Conservation (phyloP, 2,797 vertebrate genomes). For the Rhinogobio ventralis region DNA sequence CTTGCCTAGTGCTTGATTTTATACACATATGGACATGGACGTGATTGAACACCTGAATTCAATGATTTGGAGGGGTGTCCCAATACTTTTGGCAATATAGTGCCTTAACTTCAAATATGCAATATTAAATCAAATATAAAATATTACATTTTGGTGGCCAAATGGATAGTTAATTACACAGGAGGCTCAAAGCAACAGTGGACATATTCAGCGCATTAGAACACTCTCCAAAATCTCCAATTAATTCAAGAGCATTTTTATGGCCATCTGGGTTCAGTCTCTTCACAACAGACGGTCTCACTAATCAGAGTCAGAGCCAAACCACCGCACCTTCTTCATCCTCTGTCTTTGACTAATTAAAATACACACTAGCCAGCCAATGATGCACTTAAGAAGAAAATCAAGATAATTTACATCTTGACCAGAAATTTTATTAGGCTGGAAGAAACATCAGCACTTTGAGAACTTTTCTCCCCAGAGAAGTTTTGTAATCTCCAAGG, state of each 20-base stretch:
- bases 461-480: slow-evolving; percentile 2
- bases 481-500: background rate
- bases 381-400: slow-evolving; percentile 16
- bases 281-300: slow-evolving; percentile 56
- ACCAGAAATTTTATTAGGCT: slow-evolving; percentile 3
- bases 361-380: background rate
- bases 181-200: slow-evolving; percentile 17
- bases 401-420: background rate
- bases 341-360: slow-evolving; percentile 8
- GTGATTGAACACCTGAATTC: too few relatives aligned
- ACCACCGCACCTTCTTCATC: slow-evolving; percentile 11
- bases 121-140: too few relatives aligned
- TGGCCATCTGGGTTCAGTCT: slow-evolving; percentile 72
- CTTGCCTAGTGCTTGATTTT: too few relatives aligned
- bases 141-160: background rate
- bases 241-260: slow-evolving; percentile 68
- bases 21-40: too few relatives aligned
- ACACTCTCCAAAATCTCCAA: slow-evolving; percentile 24
- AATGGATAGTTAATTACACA: slow-evolving; percentile 45
- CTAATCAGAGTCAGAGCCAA: slow-evolving; percentile 61
- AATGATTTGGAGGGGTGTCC: too few relatives aligned
- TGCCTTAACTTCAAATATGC: too few relatives aligned
- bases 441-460: slow-evolving; percentile 29
- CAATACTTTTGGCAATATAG: too few relatives aligned
- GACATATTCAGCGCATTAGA: slow-evolving; percentile 29